These are phyloP conservation scores for Ladona fulva DNA, from an alignment of 1,140 invertebrate genomes.

Conservation along the genomic window DNA sequence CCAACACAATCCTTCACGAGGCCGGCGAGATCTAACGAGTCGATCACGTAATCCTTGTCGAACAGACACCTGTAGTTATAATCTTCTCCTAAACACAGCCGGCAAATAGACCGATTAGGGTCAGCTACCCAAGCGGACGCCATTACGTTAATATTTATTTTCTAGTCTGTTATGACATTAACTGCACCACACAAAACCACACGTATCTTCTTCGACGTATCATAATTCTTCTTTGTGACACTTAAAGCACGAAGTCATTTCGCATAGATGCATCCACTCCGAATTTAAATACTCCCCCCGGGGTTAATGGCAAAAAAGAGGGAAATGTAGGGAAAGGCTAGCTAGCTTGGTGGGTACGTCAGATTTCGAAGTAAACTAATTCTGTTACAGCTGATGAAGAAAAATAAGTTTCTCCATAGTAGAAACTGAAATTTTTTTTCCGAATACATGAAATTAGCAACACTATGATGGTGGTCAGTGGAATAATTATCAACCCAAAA, in stretches of 20 bases:
- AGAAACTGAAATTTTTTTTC: too few relatives aligned
- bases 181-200: background rate
- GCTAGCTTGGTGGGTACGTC: background rate
- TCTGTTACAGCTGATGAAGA: too few relatives aligned
- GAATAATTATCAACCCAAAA: background rate
- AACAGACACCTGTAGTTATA: conserved; percentile 1
- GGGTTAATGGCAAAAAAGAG: background rate
- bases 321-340: background rate
- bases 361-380: background rate
- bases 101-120: background rate
- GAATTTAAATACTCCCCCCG: conserved; percentile 4
- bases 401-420: too few relatives aligned
- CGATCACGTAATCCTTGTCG: background rate
- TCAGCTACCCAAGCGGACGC: background rate
- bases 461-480: too few relatives aligned
- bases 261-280: background rate
- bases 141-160: background rate
- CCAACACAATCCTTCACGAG: background rate
- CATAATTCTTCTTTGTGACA: too few relatives aligned
- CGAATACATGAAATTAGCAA: too few relatives aligned
- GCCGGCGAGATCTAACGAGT: background rate
- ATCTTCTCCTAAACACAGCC: background rate
- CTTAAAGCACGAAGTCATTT: background rate
- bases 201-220: too few relatives aligned
- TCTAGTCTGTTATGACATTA: background rate